These are phyloP conservation scores for Neodiprion pinetum DNA, from an alignment of 1,140 invertebrate genomes.

Conservation along the genomic window DNA sequence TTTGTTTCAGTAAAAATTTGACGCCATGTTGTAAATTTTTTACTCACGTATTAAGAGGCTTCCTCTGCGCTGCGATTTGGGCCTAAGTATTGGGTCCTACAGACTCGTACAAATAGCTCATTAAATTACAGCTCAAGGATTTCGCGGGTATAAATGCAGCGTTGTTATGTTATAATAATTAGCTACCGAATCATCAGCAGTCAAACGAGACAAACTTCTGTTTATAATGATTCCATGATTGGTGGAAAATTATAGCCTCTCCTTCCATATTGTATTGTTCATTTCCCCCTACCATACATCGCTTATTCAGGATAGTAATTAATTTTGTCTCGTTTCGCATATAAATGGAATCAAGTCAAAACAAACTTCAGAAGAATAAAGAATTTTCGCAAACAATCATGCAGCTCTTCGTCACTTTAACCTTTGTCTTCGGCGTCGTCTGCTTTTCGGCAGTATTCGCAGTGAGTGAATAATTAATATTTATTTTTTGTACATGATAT, in stretches of 20 bases:
- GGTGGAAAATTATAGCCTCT: not conserved
- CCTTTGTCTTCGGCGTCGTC: not conserved
- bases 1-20: too few relatives aligned
- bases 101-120: too few relatives aligned
- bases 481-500: too few relatives aligned
- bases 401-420: not conserved
- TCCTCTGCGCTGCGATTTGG: too few relatives aligned
- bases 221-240: not conserved
- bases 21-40: too few relatives aligned
- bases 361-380: not conserved
- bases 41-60: too few relatives aligned
- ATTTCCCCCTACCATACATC: not conserved
- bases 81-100: too few relatives aligned
- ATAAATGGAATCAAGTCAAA: not conserved
- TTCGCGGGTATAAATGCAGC: too few relatives aligned
- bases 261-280: not conserved
- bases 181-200: not conserved
- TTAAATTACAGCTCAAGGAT: too few relatives aligned
- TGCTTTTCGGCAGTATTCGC: not conserved
- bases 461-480: not conserved
- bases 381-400: not conserved
- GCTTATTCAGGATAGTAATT: not conserved
- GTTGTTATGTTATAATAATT: too few relatives aligned
- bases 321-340: not conserved
- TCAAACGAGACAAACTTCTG: not conserved